A percentile compares a stretch with the other conserved stretches of the same genome.
phyloP scores from a whole-genome alignment of 1,140 invertebrate genomes.

The Drosophila lacteicornis region DNA sequence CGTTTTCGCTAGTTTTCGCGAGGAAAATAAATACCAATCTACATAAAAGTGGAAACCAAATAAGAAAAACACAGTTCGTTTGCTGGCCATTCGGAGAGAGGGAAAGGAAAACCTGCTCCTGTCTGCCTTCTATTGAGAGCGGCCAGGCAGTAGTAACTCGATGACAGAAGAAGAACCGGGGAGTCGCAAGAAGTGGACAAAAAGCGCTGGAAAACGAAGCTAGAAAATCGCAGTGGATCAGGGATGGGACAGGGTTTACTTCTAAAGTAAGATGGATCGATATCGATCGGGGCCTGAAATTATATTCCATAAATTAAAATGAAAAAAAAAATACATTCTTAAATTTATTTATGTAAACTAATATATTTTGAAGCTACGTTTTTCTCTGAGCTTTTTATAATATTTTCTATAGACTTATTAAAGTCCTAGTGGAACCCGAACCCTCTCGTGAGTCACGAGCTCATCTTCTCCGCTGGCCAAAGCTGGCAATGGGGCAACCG shows the following conservation, averaged over 20 bases:
- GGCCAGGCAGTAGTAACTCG: slow-evolving; percentile 12
- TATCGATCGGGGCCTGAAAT: too few relatives aligned
- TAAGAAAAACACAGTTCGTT: slow-evolving; percentile 72
- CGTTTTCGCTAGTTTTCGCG: slow-evolving; percentile 69
- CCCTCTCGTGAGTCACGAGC: slow-evolving; percentile 16
- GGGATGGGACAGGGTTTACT: slow-evolving; percentile 3
- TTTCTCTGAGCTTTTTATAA: too few relatives aligned
- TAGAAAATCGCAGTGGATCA: slow-evolving; percentile 39
- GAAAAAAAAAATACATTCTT: too few relatives aligned
- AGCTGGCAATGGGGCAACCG: slow-evolving; percentile 8
- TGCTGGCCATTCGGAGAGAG: slow-evolving; percentile 55
- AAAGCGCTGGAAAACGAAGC: slow-evolving; percentile 44
- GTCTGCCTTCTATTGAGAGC: slow-evolving; percentile 65
- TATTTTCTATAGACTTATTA: too few relatives aligned
- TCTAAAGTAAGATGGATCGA: neutral
- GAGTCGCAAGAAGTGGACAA: slow-evolving; percentile 38
- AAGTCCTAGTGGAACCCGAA: neutral
- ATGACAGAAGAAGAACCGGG: slow-evolving; percentile 27
- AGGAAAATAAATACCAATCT: slow-evolving; percentile 83
- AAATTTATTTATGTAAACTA: too few relatives aligned
- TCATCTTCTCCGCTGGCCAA: slow-evolving; percentile 19
- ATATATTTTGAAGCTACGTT: too few relatives aligned
- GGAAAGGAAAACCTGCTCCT: slow-evolving; percentile 63
- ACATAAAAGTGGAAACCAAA: slow-evolving; percentile 82
- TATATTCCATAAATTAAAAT: too few relatives aligned